Evolutionary conservation across 2,113 vertebrate genomes (phyloP).

Genomic region (Lepisosteus oculatus): DNA sequence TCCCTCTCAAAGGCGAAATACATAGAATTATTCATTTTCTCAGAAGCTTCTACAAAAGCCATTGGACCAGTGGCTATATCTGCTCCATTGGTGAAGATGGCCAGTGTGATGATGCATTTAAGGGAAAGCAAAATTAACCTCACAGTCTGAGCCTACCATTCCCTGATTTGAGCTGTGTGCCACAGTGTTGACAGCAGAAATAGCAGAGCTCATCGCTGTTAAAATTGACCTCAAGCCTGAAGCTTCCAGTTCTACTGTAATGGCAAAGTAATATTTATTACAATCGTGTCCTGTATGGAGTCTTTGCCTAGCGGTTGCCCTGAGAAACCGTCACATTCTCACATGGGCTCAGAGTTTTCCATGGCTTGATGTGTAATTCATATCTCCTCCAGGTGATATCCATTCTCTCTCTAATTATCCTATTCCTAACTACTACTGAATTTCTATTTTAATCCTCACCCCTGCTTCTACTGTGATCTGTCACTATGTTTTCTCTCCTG

Average conservation of each 20-base stretch:
- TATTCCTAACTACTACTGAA: no score
- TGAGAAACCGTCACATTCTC: no score
- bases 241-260: neutral
- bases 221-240: neutral
- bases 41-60: conserved; percentile 2
- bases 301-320: no score
- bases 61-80: conserved; percentile 12
- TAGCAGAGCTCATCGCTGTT: conserved; percentile 8
- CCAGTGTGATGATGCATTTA: neutral
- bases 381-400: no score
- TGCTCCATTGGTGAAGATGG: neutral
- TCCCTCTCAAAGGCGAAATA: neutral
- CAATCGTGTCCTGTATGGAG: no score
- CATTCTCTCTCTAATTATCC: no score
- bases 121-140: conserved; percentile 12
- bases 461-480: no score
- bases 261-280: conserved; percentile 4
- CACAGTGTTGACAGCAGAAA: conserved; percentile 14
- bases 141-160: neutral
- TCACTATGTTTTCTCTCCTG: no score
- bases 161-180: conserved; percentile 22
- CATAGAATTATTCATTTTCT: neutral
- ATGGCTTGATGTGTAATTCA: no score
- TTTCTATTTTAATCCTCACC: no score
- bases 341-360: no score